phyloP scores from a whole-genome alignment of 2,888 invertebrate genomes.

The Xylocampa areola region DNA sequence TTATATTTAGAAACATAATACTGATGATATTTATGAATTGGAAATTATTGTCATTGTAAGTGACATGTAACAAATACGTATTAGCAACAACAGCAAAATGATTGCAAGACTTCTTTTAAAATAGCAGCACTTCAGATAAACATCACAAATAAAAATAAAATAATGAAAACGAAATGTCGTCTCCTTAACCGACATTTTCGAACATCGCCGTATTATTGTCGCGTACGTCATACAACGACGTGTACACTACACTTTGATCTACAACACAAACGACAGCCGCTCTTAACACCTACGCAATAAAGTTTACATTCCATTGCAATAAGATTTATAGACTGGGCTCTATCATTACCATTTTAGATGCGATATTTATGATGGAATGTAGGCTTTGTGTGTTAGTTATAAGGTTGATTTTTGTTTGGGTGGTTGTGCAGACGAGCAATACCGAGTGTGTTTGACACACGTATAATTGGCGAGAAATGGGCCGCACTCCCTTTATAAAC shows the following conservation, averaged over 20 bases:
- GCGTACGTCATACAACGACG: slow-evolving; percentile 80
- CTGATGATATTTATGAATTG: too few relatives aligned
- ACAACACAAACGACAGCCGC: slow-evolving; percentile 58
- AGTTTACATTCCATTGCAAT: slow-evolving; percentile 65
- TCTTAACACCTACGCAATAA: slow-evolving; percentile 61
- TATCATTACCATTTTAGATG: slow-evolving; percentile 69
- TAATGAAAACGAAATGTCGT: slow-evolving; percentile 44
- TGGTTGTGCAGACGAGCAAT: slow-evolving; percentile 47
- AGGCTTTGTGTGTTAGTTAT: slow-evolving; percentile 47
- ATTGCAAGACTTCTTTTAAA: too few relatives aligned
- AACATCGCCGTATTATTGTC: slow-evolving; percentile 81
- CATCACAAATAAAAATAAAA: slow-evolving; percentile 11
- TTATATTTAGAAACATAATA: too few relatives aligned
- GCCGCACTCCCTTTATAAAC: slow-evolving; percentile 76
- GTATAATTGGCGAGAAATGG: slow-evolving; percentile 88
- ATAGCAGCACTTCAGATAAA: neutral
- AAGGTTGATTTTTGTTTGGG: slow-evolving; percentile 52
- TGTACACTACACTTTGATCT: slow-evolving; percentile 81
- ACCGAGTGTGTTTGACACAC: slow-evolving; percentile 82
- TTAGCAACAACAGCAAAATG: too few relatives aligned
- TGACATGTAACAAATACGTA: too few relatives aligned
- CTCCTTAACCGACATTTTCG: slow-evolving; percentile 79
- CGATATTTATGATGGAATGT: slow-evolving; percentile 32
- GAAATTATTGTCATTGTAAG: too few relatives aligned
- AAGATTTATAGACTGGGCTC: slow-evolving; percentile 63